Evolutionary conservation across 1,140 invertebrate species (phyloP), one percentile per base, ranked within the genome.

Genomic region (Conus betulinus): DNA sequence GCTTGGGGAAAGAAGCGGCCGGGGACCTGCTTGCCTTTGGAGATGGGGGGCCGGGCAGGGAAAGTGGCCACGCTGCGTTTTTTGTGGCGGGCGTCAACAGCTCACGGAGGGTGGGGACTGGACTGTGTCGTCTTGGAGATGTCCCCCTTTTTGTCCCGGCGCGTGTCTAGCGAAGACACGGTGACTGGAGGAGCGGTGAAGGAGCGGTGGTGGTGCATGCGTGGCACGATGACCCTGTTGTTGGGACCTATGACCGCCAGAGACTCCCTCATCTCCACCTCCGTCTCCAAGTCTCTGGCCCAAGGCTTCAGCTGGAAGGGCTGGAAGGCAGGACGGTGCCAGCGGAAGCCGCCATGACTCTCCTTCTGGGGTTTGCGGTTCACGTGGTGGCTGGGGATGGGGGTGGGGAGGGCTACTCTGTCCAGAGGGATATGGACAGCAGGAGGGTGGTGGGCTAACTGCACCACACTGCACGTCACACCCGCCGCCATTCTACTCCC

Each of bases 1-100:
- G 84, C 53, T 89, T 89, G 74, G 88, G 88, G 39, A 55, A 89
- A 89, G 63, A 81, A 89, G 71, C 84, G 83, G 67, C 88, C 88
- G 23, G 88, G 76, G 74, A 89, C 82, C 60, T 89, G 88, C 55
- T 85, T 85, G 23, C 55, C 74, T 53, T 53, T 78, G 74, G 84
- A 76, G 20, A 89, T 23, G 27, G 88, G 84, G 3, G 88, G 88
- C 71, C 88, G 55, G 23, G 85, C 84, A 5, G 84, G 88, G 84
- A 89, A 57, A 0, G 87, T 82, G 78, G 78, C 81, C 60, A 88
- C n/a, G 63, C 87, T 88, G 63, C 78, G 57, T 57, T 74, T 57
- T 74, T 60, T 1, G 57, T 60, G 57, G 57, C 57, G 57, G 57
- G 57, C 57, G 57, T 60, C 57, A 60, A 15, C 1, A 5, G 87